Conservation (phyloP, 1,140 invertebrate species). For the Globodera rostochiensis region DNA sequence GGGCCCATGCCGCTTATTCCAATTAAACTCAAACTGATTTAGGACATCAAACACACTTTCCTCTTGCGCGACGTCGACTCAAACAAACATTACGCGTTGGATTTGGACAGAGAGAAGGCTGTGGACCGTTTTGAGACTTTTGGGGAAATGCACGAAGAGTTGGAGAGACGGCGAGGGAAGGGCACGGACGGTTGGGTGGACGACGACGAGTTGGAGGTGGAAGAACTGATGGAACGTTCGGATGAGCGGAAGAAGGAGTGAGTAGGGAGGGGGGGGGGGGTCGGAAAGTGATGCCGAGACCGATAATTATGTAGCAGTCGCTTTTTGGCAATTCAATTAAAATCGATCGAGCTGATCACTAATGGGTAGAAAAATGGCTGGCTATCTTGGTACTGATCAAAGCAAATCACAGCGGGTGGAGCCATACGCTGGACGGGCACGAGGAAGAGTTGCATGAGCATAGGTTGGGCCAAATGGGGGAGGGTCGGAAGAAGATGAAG, state of each 20-base stretch:
- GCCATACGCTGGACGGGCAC: not conserved
- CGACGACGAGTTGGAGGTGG: not conserved
- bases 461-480: not conserved
- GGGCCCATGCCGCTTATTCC: too few relatives aligned
- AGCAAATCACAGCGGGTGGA: not conserved
- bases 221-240: not conserved
- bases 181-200: not conserved
- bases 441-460: conserved; percentile 4
- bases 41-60: not conserved
- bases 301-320: too few relatives aligned
- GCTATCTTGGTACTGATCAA: not conserved
- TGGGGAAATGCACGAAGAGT: not conserved
- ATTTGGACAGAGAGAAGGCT: not conserved
- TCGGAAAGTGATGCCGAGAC: too few relatives aligned
- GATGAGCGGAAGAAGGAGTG: not conserved
- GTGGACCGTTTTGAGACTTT: not conserved
- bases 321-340: not conserved
- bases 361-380: not conserved
- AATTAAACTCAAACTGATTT: not conserved
- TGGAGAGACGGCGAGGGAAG: not conserved
- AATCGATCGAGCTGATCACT: not conserved
- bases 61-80: not conserved
- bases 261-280: not conserved
- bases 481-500: not conserved
- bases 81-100: conserved; percentile 5